These are phyloP conservation scores for Onychorhynchus coronatus DNA, from an alignment of 2,113 vertebrate species.

Conservation along the genomic window DNA sequence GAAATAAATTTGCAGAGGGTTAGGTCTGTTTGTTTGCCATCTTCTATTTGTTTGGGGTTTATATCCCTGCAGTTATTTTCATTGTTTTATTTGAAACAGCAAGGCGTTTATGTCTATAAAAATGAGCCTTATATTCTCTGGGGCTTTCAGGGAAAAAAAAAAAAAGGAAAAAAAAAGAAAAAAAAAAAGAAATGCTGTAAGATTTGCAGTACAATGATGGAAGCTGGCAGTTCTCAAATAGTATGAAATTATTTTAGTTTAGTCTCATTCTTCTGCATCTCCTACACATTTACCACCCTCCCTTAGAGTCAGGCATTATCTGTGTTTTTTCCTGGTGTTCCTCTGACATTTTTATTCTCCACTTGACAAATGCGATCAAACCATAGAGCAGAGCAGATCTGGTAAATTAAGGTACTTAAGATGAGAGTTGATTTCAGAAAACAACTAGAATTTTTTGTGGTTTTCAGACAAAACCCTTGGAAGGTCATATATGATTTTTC, in stretches of 20 bases:
- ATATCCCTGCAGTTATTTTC: neutral
- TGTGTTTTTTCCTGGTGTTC: neutral
- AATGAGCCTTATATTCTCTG: neutral
- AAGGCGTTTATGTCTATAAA: neutral
- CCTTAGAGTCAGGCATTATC: neutral
- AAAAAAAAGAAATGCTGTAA: neutral
- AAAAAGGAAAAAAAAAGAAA: neutral
- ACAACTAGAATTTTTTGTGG: neutral
- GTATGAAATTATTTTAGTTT: neutral
- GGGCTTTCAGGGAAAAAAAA: neutral
- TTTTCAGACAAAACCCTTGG: neutral
- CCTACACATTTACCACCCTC: neutral
- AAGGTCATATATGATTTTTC: neutral
- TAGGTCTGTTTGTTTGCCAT: neutral
- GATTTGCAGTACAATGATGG: neutral
- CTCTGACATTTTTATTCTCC: neutral
- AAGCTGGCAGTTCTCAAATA: conserved; percentile 13
- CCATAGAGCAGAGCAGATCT: neutral
- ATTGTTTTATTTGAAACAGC: neutral
- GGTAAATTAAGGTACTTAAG: neutral
- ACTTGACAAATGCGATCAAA: conserved; percentile 14
- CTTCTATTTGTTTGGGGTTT: neutral
- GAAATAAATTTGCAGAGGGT: neutral
- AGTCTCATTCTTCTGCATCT: neutral
- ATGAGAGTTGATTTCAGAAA: neutral